Conservation (phyloP, 2,888 invertebrate species). For the Apamea crenata region DNA sequence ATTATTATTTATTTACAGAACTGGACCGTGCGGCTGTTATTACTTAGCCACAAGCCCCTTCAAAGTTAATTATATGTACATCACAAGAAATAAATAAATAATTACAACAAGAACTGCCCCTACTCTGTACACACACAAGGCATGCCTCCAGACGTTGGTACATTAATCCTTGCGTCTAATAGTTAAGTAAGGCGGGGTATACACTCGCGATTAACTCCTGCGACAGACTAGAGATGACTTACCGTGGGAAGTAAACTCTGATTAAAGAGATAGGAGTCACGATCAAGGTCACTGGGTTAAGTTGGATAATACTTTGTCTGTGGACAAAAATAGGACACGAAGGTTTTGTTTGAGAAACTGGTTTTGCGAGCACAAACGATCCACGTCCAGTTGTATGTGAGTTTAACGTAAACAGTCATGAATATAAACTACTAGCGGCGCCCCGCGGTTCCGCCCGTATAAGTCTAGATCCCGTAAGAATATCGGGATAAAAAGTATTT, state of each 20-base stretch:
- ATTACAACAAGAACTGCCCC: not conserved
- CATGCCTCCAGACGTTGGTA: conserved; percentile 39
- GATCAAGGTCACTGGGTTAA: conserved; percentile 31
- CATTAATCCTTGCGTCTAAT: conserved; percentile 60
- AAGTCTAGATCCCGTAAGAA: too few species aligned
- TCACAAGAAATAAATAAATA: not conserved
- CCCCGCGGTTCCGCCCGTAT: too few species aligned
- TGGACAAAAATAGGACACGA: not conserved
- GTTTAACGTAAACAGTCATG: not conserved
- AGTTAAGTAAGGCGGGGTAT: conserved; percentile 45
- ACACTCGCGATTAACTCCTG: conserved; percentile 48
- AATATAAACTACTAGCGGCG: not conserved
- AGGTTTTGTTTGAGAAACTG: not conserved
- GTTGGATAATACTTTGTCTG: not conserved
- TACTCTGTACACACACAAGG: conserved; percentile 28
- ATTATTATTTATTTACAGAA: too few species aligned
- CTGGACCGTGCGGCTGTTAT: too few species aligned
- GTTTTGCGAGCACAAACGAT: not conserved
- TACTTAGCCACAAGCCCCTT: too few species aligned
- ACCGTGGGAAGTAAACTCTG: conserved; percentile 36
- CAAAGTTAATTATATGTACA: too few species aligned
- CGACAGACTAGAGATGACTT: conserved; percentile 49
- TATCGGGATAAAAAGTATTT: too few species aligned
- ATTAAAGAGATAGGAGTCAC: conserved; percentile 32
- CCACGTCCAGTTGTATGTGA: not conserved